Percentiles rank a stretch among this genome's conserved stretches.
phyloP scores from a whole-genome alignment of 2,888 invertebrate species.

The Artemia sinica region DNA sequence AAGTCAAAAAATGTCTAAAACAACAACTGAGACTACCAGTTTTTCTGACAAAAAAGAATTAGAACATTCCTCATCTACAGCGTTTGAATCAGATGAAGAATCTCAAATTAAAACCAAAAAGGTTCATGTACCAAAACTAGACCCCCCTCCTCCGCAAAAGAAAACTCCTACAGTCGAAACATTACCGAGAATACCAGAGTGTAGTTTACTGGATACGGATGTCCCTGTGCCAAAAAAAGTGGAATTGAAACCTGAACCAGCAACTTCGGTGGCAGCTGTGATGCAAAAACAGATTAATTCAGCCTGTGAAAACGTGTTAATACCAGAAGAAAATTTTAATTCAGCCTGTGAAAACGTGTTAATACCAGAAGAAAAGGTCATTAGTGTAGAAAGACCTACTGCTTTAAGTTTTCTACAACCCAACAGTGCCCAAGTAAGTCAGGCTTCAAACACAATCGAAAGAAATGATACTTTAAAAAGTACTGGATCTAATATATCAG shows the following conservation, averaged over 20 bases:
- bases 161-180: constrained; percentile 26
- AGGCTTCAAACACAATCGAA: too few species aligned
- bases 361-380: too few species aligned
- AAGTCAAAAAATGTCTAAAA: constrained; percentile 37
- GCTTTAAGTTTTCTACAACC: too few species aligned
- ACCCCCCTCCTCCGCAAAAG: constrained; percentile 23
- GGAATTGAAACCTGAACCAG: constrained; percentile 49
- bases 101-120: constrained; percentile 22
- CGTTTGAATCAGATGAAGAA: constrained; percentile 77
- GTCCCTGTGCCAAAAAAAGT: constrained; percentile 38
- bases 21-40: constrained; percentile 37
- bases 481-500: constrained; percentile 16
- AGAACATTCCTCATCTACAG: constrained; percentile 37
- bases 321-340: too few species aligned
- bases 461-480: too few species aligned
- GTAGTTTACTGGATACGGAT: constrained; percentile 43
- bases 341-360: too few species aligned
- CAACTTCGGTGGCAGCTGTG: constrained; percentile 17
- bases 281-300: not conserved
- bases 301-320: too few species aligned
- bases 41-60: constrained; percentile 24
- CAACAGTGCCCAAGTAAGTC: too few species aligned
- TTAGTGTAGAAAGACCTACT: too few species aligned
- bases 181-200: constrained; percentile 45
- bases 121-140: constrained; percentile 25